Percentiles rank a stretch among this genome's conserved stretches.
Evolutionary conservation across 2,888 invertebrate species (phyloP).

Genomic region (Drosophila acutilabella): DNA sequence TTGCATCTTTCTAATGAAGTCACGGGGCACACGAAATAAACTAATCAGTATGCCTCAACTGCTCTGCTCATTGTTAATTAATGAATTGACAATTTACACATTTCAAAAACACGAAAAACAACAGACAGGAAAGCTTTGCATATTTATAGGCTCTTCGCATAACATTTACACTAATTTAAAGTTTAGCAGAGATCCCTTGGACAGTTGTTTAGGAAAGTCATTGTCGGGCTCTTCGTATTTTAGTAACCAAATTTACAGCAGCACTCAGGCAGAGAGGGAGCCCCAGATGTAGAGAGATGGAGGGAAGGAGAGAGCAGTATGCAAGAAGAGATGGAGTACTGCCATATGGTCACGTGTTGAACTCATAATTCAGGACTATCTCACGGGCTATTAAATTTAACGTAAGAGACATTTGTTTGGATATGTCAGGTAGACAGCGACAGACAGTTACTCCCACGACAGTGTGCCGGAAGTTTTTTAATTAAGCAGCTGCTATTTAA

Average conservation of each 20-base stretch:
- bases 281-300: neutral
- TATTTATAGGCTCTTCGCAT: constrained; percentile 63
- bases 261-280: neutral
- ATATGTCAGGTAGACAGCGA: constrained; percentile 37
- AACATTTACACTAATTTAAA: constrained; percentile 70
- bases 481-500: constrained; percentile 61
- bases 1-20: neutral
- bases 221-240: constrained; percentile 48
- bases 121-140: constrained; percentile 54
- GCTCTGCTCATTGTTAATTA: constrained; percentile 26
- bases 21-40: neutral
- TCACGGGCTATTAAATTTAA: constrained; percentile 65
- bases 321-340: constrained; percentile 2
- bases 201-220: constrained; percentile 26
- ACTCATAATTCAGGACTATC: constrained; percentile 70
- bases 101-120: constrained; percentile 6
- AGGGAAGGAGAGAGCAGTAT: neutral
- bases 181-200: constrained; percentile 11
- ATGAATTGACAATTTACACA: constrained; percentile 48
- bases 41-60: constrained; percentile 2
- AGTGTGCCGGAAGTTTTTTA: constrained; percentile 50
- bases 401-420: constrained; percentile 66
- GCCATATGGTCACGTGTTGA: constrained; percentile 77
- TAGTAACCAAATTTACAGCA: constrained; percentile 43
- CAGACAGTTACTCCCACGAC: neutral